Percentiles rank a stretch among this genome's conserved stretches.
Evolutionary conservation across 2,113 vertebrate species (phyloP).

Genomic region (Seriola quinqueradiata): DNA sequence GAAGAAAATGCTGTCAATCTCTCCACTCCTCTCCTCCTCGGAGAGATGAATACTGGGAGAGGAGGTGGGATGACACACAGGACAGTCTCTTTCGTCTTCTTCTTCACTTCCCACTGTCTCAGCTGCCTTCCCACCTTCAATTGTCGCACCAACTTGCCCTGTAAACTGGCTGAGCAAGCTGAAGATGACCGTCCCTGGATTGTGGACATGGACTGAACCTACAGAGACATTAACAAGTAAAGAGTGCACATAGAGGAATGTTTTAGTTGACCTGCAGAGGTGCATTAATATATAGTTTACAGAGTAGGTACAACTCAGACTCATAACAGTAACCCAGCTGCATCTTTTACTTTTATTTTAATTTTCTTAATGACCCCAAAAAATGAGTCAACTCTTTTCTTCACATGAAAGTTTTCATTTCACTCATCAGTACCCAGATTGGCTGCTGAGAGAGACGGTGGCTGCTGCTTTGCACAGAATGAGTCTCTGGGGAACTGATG

Average conservation of each 20-base stretch:
- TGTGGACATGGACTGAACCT: constrained; percentile 84
- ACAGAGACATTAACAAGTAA: constrained; percentile 10
- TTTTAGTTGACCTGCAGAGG: not conserved
- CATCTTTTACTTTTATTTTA: not conserved
- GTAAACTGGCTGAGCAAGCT: constrained; percentile 83
- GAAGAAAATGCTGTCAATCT: constrained; percentile 73
- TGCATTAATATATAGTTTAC: not conserved
- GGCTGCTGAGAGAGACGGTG: constrained; percentile 41
- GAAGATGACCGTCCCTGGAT: constrained; percentile 82
- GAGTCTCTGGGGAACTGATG: constrained; percentile 55
- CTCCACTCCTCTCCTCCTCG: constrained; percentile 75
- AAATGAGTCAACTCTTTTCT: constrained; percentile 32
- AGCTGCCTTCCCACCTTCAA: constrained; percentile 30
- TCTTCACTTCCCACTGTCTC: constrained; percentile 39
- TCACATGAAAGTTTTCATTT: constrained; percentile 44
- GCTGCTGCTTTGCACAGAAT: constrained; percentile 61
- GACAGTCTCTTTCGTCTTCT: constrained; percentile 49
- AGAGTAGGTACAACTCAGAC: constrained; percentile 16
- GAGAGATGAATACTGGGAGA: constrained; percentile 78
- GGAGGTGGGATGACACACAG: constrained; percentile 55
- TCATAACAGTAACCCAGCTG: constrained; percentile 30
- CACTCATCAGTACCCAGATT: constrained; percentile 73
- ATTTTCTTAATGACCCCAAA: constrained; percentile 16
- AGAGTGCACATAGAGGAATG: not conserved
- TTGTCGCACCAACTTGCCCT: constrained; percentile 56